Base-by-base conservation (phyloP, 2,113 vertebrate species). In the Zosterops hypoxanthus region DNA sequence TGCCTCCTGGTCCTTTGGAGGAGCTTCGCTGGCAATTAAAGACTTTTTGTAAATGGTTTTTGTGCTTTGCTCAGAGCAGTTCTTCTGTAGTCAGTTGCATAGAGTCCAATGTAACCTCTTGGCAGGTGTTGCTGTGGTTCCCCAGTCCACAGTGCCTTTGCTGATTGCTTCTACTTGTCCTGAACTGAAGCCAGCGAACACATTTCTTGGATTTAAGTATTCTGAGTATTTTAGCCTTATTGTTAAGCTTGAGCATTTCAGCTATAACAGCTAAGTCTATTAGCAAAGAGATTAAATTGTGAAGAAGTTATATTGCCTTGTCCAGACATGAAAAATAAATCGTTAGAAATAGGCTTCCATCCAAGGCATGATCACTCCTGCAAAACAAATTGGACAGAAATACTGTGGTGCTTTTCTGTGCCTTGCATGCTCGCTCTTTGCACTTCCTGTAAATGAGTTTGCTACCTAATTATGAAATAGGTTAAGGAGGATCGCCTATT, bases 221-320 rank as follows among this genome's bases (percentile, higher is more conserved):
- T 88, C 72, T 92, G 82, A 16, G 60, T 93, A 72, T 94, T 95
- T 96, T 94, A 92, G 66, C 77, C 82, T 94, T 94, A 82, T 90
- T 95, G 92, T 96, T 94, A 94, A 94, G 75, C 71, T 93, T 94
- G 82, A 71, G 71, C 61, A 71, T 97, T 91, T 93, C 72, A 79
- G 72, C 81, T 92, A 11, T 69, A 94, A 69, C 13, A 5, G 68
- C 82, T 92, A 88, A 95, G 86, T 94, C 86, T 95, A 90, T 94
- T 94, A 96, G 88, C 85, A 86, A 83, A 92, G 82, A 94, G 94
- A 92, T 96, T 97, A 96, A 96, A 96, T 93, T 93, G 88, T 46
- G 94, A 94, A 86, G 76, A 93, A 90, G 69, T 93, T 88, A 88
- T 82, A 95, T 88, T 88, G 80, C 95, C 77, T 94, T 96, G 96